These are phyloP conservation scores for Oreotrochilus melanogaster DNA, from an alignment of 2,113 vertebrate species.

Conservation along the genomic window DNA sequence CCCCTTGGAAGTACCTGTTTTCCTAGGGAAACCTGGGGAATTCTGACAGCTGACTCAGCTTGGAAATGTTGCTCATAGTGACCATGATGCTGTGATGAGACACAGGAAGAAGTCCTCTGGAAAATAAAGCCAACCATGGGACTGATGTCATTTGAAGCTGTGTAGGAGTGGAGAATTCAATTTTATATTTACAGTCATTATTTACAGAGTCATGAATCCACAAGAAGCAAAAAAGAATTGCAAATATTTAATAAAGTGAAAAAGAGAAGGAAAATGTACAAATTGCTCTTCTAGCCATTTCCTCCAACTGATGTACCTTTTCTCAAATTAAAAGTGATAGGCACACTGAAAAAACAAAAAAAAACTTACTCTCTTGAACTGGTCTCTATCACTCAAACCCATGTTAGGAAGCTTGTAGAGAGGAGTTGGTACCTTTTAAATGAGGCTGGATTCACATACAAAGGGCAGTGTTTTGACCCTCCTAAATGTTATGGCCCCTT, in stretches of 20 bases:
- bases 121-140: rapidly evolving
- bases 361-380: neutral
- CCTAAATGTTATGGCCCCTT: neutral
- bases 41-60: neutral
- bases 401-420: neutral
- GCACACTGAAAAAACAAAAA: neutral
- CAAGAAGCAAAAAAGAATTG: neutral
- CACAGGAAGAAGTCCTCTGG: neutral
- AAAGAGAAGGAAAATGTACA: neutral
- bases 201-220: neutral
- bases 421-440: neutral
- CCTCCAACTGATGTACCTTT: neutral
- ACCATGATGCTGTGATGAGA: neutral
- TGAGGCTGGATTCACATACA: neutral
- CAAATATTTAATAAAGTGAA: neutral
- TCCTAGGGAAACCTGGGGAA: neutral
- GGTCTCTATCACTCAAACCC: neutral
- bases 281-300: neutral
- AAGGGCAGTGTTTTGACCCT: neutral
- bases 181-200: neutral
- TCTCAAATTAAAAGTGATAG: neutral
- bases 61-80: neutral
- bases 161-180: neutral
- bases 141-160: neutral
- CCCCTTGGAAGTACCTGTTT: neutral